Percentiles rank a stretch among this genome's conserved stretches.
Conservation (phyloP, 2,797 vertebrate genomes). For the Neosilurus mollespiculum region DNA sequence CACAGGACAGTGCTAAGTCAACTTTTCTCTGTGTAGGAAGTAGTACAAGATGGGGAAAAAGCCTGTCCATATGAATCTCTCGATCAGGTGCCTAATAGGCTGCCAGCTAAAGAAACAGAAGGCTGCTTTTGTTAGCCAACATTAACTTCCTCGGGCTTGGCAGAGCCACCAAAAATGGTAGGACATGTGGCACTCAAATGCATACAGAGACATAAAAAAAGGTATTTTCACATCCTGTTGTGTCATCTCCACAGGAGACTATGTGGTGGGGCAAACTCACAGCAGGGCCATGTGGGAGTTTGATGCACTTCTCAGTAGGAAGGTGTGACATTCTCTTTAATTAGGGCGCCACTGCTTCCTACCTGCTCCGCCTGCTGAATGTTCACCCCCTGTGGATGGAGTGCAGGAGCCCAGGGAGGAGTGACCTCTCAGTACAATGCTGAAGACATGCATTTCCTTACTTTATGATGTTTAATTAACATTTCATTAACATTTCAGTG, state of each 20-base stretch:
- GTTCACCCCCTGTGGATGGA: slow-evolving; percentile 46
- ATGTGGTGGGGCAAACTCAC: slow-evolving; percentile 70
- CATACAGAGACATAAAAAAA: slow-evolving; percentile 31
- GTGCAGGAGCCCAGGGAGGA: slow-evolving; percentile 56
- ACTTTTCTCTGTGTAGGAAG: not conserved
- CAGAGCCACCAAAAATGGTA: slow-evolving; percentile 9
- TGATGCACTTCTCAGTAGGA: slow-evolving; percentile 74
- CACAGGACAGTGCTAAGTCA: not conserved
- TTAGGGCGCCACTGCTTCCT: slow-evolving; percentile 66
- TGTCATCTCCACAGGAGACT: slow-evolving; percentile 46
- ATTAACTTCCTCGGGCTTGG: slow-evolving; percentile 24
- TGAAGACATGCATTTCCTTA: slow-evolving; percentile 58
- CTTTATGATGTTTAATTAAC: slow-evolving; percentile 74
- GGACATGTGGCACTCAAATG: slow-evolving; percentile 27
- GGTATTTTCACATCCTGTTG: slow-evolving; percentile 36
- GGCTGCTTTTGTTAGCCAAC: slow-evolving; percentile 15
- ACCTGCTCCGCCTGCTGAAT: slow-evolving; percentile 39
- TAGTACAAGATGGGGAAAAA: not conserved
- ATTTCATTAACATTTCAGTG: slow-evolving; percentile 78
- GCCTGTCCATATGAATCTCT: slow-evolving; percentile 22
- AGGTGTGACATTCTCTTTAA: slow-evolving; percentile 80
- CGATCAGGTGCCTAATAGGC: slow-evolving; percentile 14
- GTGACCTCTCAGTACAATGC: slow-evolving; percentile 62
- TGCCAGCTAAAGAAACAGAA: slow-evolving; percentile 15
- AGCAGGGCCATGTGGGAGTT: slow-evolving; percentile 67